These are phyloP conservation scores for Serrognathus titanus DNA, from an alignment of 2,888 invertebrate species.

Conservation along the genomic window DNA sequence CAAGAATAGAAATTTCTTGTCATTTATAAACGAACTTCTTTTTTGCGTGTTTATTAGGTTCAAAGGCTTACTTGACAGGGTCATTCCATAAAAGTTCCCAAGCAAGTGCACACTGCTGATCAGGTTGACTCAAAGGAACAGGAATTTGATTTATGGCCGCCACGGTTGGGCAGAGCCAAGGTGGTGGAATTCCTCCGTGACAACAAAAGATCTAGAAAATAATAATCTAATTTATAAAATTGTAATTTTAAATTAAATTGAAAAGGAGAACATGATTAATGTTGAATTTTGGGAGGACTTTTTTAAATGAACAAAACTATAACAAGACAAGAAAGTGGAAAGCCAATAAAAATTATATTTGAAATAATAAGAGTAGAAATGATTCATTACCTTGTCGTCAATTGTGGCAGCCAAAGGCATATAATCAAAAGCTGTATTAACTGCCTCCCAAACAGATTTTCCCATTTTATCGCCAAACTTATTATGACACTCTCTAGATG, in stretches of 20 bases:
- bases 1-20: too few relatives aligned
- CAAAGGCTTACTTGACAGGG: constrained; percentile 53
- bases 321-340: too few relatives aligned
- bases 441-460: constrained; percentile 62
- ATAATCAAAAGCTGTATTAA: constrained; percentile 68
- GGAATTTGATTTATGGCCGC: constrained; percentile 65
- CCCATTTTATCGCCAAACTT: constrained; percentile 68
- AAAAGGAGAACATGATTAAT: background rate
- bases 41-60: background rate
- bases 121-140: constrained; percentile 61
- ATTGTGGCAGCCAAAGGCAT: constrained; percentile 71
- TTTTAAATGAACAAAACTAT: too few relatives aligned
- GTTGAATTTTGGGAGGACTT: background rate
- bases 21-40: too few relatives aligned
- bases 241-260: background rate
- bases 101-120: constrained; percentile 65
- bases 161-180: constrained; percentile 61
- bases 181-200: constrained; percentile 75
- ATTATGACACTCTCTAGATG: constrained; percentile 59
- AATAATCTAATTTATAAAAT: background rate
- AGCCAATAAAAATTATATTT: too few relatives aligned
- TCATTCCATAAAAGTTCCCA: constrained; percentile 83
- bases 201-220: constrained; percentile 65
- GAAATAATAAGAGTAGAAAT: too few relatives aligned
- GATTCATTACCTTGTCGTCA: constrained; percentile 59